phyloP scores from a whole-genome alignment of 2,888 invertebrate species.

The Tillus elongatus region DNA sequence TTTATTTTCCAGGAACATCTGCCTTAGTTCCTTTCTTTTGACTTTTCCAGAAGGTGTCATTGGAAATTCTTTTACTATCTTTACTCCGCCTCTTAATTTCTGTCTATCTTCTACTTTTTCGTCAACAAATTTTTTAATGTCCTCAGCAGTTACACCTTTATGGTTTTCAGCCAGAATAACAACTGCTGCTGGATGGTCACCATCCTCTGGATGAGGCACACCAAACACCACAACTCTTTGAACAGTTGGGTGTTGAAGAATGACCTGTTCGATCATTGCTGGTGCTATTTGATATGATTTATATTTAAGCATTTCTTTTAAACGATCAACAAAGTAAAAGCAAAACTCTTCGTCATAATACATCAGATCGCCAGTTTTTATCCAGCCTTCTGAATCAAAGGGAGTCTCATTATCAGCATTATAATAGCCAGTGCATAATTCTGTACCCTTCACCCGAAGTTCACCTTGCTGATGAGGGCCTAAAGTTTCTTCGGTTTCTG shows the following conservation, averaged over 20 bases:
- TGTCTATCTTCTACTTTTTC: conserved; percentile 30
- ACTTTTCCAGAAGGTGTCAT: conserved; percentile 35
- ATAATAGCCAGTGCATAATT: conserved; percentile 40
- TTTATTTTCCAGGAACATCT: conserved; percentile 6
- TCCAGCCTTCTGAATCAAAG: conserved; percentile 40
- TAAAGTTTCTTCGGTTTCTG: conserved; percentile 38
- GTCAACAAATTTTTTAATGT: conserved; percentile 27
- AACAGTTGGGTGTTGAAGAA: conserved; percentile 61
- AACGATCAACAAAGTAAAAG: conserved; percentile 41
- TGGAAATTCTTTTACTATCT: conserved; percentile 29
- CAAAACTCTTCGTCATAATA: conserved; percentile 45
- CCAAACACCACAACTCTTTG: conserved; percentile 74
- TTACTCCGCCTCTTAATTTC: conserved; percentile 31
- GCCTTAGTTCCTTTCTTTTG: conserved; percentile 19
- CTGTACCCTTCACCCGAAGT: conserved; percentile 41
- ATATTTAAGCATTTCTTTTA: conserved; percentile 45
- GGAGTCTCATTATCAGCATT: conserved; percentile 39
- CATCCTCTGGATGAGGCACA: conserved; percentile 54
- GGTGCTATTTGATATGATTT: conserved; percentile 53
- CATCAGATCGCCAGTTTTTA: conserved; percentile 45
- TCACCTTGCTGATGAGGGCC: conserved; percentile 46
- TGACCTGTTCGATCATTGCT: conserved; percentile 65
- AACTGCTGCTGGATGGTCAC: too few species aligned
- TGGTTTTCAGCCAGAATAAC: too few species aligned
- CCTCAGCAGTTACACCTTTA: conserved; percentile 17